These are phyloP conservation scores for Trichoplusia ni DNA, from an alignment of 1,140 invertebrate genomes.

Conservation along the genomic window DNA sequence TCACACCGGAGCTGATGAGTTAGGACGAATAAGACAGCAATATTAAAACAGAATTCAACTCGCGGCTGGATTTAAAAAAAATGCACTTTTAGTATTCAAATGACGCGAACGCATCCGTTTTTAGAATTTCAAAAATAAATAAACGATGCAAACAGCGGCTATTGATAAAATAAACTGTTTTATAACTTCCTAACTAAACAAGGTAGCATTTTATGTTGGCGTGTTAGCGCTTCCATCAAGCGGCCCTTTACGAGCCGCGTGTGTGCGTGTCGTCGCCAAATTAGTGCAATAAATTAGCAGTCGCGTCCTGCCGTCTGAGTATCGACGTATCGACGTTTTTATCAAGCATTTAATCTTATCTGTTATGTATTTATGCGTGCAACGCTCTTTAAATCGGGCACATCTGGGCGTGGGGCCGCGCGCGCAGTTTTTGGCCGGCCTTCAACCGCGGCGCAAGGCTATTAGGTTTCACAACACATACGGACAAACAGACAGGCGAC, in stretches of 20 bases:
- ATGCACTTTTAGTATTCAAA: constrained; percentile 77
- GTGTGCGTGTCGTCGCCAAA: background rate
- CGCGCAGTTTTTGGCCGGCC: constrained; percentile 60
- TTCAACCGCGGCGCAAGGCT: constrained; percentile 64
- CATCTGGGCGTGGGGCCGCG: constrained; percentile 48
- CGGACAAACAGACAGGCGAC: constrained; percentile 48
- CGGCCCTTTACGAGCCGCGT: constrained; percentile 2
- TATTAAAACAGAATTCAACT: constrained; percentile 45
- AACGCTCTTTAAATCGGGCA: constrained; percentile 50
- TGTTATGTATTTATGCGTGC: constrained; percentile 48
- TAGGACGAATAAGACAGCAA: constrained; percentile 40
- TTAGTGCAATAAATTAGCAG: constrained; percentile 22
- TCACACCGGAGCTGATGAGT: constrained; percentile 37
- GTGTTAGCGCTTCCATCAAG: constrained; percentile 28
- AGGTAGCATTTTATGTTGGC: constrained; percentile 41
- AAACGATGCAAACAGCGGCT: constrained; percentile 55
- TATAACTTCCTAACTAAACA: constrained; percentile 70
- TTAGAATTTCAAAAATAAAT: constrained; percentile 73
- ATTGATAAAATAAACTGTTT: constrained; percentile 71
- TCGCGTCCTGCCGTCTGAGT: constrained; percentile 10
- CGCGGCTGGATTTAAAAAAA: constrained; percentile 55
- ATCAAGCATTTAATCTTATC: constrained; percentile 45
- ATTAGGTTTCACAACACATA: constrained; percentile 58
- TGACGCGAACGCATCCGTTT: constrained; percentile 76
- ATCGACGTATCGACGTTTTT: constrained; percentile 32